phyloP scores from a whole-genome alignment of 2,113 vertebrate species.

The Dendrocopos noguchii region DNA sequence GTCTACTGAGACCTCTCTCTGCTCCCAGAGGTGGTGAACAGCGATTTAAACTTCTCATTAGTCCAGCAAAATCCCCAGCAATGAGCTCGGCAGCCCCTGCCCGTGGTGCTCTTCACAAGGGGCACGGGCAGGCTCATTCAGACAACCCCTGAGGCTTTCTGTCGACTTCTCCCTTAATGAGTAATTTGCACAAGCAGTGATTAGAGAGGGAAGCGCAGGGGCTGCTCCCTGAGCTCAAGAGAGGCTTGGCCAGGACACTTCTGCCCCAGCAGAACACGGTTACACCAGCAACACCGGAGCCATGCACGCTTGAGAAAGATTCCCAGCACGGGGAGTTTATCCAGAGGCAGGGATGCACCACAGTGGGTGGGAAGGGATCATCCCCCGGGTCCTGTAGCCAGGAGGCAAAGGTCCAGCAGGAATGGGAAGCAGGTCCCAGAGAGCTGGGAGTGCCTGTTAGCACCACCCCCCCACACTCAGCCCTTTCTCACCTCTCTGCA shows the following conservation, averaged over 20 bases:
- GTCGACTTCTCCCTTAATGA: conserved; percentile 7
- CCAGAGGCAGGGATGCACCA: accelerated
- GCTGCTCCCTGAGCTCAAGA: not conserved
- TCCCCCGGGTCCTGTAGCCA: accelerated
- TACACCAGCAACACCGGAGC: accelerated
- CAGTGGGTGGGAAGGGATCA: accelerated
- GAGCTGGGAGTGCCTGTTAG: accelerated
- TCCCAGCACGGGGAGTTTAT: accelerated
- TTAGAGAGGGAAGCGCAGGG: not conserved
- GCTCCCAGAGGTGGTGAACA: not conserved
- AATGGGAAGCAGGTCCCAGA: not conserved
- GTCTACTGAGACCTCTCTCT: not conserved
- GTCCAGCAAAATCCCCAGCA: not conserved
- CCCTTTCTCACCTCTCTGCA: not conserved
- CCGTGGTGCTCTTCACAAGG: not conserved
- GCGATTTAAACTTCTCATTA: conserved; percentile 29
- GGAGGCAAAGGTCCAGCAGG: not conserved
- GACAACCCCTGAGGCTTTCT: not conserved
- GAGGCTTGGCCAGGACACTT: not conserved
- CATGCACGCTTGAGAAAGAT: accelerated
- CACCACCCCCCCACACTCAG: not conserved
- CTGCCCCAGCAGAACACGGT: not conserved
- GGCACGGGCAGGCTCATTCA: not conserved
- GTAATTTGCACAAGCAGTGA: conserved; percentile 29
- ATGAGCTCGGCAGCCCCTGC: not conserved